These are phyloP conservation scores for Frieseomelitta varia DNA, from an alignment of 1,140 invertebrate species.

Conservation along the genomic window DNA sequence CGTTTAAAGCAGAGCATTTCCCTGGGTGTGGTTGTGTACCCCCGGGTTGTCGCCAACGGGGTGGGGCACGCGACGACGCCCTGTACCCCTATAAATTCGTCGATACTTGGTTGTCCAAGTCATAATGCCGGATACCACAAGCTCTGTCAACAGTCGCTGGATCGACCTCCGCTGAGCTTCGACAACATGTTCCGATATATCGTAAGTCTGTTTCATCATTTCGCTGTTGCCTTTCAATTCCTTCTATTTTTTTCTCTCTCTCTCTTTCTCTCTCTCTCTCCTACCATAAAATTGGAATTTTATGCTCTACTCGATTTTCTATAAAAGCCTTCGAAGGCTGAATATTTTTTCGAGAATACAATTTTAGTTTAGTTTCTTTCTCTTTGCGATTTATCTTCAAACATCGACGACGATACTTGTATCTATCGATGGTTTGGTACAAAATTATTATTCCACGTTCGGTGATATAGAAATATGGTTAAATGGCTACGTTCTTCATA, in stretches of 20 bases:
- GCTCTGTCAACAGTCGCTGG: conserved; percentile 46
- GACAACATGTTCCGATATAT: conserved; percentile 62
- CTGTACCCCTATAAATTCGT: conserved; percentile 80
- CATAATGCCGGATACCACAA: conserved; percentile 67
- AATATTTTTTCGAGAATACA: not conserved
- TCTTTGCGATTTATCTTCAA: not conserved
- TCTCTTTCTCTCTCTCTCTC: not conserved
- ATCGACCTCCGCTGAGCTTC: conserved; percentile 30
- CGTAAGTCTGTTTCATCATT: conserved; percentile 52
- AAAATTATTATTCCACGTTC: no score
- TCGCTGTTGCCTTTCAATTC: not conserved
- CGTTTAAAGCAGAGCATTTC: conserved; percentile 67
- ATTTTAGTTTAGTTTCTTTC: not conserved
- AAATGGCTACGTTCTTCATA: no score
- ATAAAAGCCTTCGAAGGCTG: not conserved
- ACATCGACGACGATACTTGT: no score
- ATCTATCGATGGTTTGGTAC: no score
- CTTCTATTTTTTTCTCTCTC: not conserved
- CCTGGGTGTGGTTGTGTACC: conserved; percentile 69
- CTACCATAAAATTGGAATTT: not conserved
- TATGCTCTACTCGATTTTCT: not conserved
- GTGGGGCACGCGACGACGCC: conserved; percentile 71
- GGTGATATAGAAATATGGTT: no score
- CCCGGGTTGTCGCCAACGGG: conserved; percentile 65
- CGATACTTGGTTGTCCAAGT: conserved; percentile 68